Conservation (phyloP, 2,797 vertebrate genomes). For the Brachyrhaphis roseni region DNA sequence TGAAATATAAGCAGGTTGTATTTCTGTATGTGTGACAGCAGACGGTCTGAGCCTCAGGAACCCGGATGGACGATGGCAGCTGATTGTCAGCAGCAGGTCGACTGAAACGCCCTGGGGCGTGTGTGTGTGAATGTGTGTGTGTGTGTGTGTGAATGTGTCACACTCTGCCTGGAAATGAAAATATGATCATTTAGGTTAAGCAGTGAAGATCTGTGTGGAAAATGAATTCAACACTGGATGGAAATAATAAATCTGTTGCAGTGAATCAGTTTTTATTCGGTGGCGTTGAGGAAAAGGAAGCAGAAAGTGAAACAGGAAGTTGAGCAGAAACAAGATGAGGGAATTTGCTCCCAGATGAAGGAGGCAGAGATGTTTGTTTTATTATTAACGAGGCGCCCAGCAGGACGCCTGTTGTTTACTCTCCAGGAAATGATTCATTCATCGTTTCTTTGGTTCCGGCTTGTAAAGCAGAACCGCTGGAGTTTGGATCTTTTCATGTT, state of each 20-base stretch:
- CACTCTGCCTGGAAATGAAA: too few relatives aligned
- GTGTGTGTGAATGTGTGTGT: not conserved
- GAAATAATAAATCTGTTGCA: too few relatives aligned
- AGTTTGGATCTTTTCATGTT: not conserved
- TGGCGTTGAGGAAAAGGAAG: not conserved
- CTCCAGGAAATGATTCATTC: not conserved
- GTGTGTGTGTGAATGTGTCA: too few relatives aligned
- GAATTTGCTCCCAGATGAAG: not conserved
- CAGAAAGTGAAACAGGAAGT: not conserved
- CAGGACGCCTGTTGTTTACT: not conserved
- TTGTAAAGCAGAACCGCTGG: not conserved
- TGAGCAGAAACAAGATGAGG: not conserved
- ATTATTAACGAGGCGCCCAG: not conserved
- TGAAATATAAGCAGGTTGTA: too few relatives aligned
- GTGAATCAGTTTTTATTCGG: too few relatives aligned
- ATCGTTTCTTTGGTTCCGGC: not conserved
- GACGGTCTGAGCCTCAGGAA: too few relatives aligned
- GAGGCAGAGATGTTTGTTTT: not conserved
- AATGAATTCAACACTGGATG: too few relatives aligned
- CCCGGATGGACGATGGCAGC: too few relatives aligned
- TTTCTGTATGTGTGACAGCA: too few relatives aligned
- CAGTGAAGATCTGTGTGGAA: not conserved
- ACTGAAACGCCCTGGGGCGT: too few relatives aligned
- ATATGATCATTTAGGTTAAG: not conserved
- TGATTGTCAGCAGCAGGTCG: too few relatives aligned